Base-by-base conservation (phyloP, 2,888 invertebrate species). In the Troides aeacus region DNA sequence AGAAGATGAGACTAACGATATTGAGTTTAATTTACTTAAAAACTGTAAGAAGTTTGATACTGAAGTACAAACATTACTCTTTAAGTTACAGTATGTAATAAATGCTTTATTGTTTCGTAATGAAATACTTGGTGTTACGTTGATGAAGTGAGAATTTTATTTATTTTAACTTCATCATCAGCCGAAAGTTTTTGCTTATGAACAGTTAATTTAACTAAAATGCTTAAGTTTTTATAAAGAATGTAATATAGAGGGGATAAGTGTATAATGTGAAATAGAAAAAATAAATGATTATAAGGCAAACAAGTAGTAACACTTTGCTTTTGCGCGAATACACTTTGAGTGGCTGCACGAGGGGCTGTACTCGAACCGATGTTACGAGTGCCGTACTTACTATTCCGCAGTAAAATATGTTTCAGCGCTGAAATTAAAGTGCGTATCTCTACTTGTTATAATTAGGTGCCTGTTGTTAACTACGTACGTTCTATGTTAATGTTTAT, bases 321-420 rank as follows among this genome's bases (percentile, higher is more conserved):
- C 57, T 57, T 57, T 57, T 57, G 57, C 57, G 21, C n/a, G 57
- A 57, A 57, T 57, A 57, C 57, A 57, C 57, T 21, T 57, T 50
- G 50, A 50, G 50, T 50, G 50, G 50, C 50, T 50, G 50, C 50
- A 50, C 50, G 50, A 50, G 50, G 50, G 50, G 50, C 50, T 5
- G 50, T 5, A 50, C 50, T 50, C 50, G 50, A 50, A 50, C 17
- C 50, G 17, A 50, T 50, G 50, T 50, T 50, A 18, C 50, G 50
- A 50, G 50, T 18, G 50, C 17, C 18, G 50, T 2, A 18, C 50
- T 50, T 50, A 2, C 50, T 50, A 18, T 50, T 50, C 50, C 18
- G 50, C 50, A 50, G 50, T 50, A 50, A 50, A 50, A 50, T 50
- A 50, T 50, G 50, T 50, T 50, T 50, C 50, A 50, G 50, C 18